phyloP scores from a whole-genome alignment of 2,113 vertebrate species.

The Lethenteron reissneri region DNA sequence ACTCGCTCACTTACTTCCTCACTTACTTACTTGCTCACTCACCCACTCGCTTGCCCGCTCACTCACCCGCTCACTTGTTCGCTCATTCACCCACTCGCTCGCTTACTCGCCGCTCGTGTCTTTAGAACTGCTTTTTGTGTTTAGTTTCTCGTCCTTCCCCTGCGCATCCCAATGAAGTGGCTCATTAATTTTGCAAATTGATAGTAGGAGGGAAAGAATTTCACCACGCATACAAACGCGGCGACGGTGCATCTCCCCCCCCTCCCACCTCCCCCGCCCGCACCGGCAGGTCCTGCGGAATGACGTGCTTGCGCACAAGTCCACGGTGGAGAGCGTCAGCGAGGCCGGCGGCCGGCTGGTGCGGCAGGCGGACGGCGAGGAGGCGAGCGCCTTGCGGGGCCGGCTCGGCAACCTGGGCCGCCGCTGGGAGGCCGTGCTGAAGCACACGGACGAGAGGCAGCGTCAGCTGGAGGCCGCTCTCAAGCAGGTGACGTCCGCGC shows the following conservation, averaged over 20 bases:
- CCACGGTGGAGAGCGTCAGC: slow-evolving; percentile 2
- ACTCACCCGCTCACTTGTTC: no score
- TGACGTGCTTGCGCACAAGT: background rate
- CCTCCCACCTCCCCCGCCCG: no score
- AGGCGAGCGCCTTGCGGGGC: slow-evolving; percentile 39
- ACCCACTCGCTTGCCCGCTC: no score
- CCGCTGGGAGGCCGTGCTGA: slow-evolving; percentile 66
- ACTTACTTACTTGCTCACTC: no score
- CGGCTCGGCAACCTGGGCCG: slow-evolving; percentile 66
- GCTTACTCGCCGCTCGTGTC: background rate
- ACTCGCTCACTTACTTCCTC: no score
- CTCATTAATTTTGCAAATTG: no score
- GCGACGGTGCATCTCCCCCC: no score
- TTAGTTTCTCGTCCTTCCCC: background rate
- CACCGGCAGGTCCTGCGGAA: background rate
- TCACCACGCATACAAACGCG: no score
- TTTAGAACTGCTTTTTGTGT: background rate
- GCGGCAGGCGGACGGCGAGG: background rate
- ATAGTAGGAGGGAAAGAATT: no score
- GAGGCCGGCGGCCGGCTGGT: slow-evolving; percentile 4
- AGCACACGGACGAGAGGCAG: slow-evolving; percentile 74
- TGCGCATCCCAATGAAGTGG: no score
- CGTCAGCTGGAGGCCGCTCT: slow-evolving; percentile 66
- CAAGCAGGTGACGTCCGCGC: slow-evolving; percentile 39
- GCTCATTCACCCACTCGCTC: no score